Conservation (phyloP, 2,113 vertebrate species). For the Petromus typicus region DNA sequence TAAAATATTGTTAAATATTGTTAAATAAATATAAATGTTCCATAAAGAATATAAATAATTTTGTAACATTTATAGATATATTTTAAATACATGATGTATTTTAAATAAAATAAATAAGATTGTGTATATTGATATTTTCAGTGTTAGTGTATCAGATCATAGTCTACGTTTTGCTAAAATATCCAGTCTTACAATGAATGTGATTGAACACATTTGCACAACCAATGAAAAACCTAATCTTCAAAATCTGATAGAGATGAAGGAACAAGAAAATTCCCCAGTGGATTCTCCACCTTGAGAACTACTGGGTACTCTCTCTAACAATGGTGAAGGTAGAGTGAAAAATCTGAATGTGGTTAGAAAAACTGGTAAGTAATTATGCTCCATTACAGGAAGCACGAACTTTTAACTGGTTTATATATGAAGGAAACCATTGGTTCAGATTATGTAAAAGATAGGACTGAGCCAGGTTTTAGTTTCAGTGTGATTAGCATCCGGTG, state of each 20-base stretch:
- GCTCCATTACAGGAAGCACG: neutral
- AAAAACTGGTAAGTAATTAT: neutral
- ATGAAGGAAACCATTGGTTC: neutral
- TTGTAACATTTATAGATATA: neutral
- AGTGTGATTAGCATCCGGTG: no score
- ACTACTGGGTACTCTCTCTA: neutral
- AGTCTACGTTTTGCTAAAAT: neutral
- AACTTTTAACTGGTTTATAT: neutral
- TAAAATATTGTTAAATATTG: neutral
- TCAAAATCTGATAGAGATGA: neutral
- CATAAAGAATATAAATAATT: neutral
- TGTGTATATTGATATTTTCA: neutral
- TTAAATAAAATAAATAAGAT: neutral
- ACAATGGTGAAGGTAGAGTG: neutral
- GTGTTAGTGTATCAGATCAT: neutral
- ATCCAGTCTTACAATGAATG: neutral
- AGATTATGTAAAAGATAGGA: neutral
- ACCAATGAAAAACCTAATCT: neutral
- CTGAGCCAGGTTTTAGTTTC: neutral
- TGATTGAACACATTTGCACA: neutral
- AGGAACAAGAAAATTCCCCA: neutral
- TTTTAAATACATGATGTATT: neutral
- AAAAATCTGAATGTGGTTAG: neutral
- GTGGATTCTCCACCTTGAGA: fast-evolving
- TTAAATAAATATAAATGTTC: neutral